These are phyloP conservation scores for Acleris laterana DNA, from an alignment of 2,888 invertebrate species.

Conservation along the genomic window DNA sequence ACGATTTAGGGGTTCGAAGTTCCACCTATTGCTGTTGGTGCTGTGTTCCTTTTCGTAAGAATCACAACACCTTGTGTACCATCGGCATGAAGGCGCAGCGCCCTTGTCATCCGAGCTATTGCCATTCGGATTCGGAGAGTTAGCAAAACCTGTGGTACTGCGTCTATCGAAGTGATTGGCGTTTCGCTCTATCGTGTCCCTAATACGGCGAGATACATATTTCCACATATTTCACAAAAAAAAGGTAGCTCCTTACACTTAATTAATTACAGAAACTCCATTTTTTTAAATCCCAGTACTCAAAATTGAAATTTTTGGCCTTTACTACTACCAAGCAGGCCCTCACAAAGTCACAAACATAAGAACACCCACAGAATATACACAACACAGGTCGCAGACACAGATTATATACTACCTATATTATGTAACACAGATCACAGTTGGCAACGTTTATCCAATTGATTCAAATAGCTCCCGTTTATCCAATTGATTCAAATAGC, in stretches of 20 bases:
- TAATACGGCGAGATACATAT: conserved; percentile 78
- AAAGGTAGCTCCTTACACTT: background rate
- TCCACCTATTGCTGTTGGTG: conserved; percentile 71
- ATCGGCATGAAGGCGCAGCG: conserved; percentile 54
- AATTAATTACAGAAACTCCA: conserved; percentile 27
- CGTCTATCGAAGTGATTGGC: conserved; percentile 78
- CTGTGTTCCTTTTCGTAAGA: conserved; percentile 53
- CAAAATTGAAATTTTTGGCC: conserved; percentile 2
- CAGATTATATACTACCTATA: too few species aligned
- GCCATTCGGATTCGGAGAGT: conserved; percentile 50
- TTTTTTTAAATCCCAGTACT: conserved; percentile 7
- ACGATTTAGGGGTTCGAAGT: conserved; percentile 70
- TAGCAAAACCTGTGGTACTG: conserved; percentile 67
- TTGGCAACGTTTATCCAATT: too few species aligned
- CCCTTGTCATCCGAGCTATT: conserved; percentile 57
- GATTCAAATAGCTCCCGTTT: too few species aligned
- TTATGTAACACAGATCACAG: too few species aligned
- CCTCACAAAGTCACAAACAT: too few species aligned
- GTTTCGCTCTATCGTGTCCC: conserved; percentile 78
- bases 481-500: too few species aligned
- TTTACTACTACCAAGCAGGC: background rate
- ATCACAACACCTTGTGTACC: conserved; percentile 63
- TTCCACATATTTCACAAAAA: conserved; percentile 75
- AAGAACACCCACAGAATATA: too few species aligned
- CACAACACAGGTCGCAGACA: too few species aligned